A percentile compares a stretch with the other conserved stretches of the same genome.
Conservation (phyloP, 2,113 vertebrate species). For the Bungarus multicinctus region DNA sequence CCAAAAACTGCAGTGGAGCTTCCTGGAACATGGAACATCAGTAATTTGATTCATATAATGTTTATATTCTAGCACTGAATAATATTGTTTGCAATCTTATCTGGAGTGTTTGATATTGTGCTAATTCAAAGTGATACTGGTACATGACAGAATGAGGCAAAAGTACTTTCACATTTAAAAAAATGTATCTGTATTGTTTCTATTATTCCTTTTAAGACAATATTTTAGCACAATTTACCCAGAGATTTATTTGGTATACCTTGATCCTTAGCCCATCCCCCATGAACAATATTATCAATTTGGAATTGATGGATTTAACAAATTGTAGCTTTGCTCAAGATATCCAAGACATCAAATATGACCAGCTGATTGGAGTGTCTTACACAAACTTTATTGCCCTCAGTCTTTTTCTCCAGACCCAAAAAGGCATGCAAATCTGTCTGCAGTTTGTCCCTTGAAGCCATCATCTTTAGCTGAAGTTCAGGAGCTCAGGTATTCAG, state of each 20-base stretch:
- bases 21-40: neutral
- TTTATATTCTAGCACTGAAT: neutral
- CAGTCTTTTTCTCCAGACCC: neutral
- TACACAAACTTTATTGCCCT: neutral
- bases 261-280: neutral
- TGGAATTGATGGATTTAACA: neutral
- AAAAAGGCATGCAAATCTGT: neutral
- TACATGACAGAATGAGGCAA: neutral
- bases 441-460: slow-evolving; percentile 6
- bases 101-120: neutral
- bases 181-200: neutral
- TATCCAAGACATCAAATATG: neutral
- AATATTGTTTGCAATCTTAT: neutral
- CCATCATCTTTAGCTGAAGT: neutral
- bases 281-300: neutral
- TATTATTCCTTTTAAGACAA: neutral
- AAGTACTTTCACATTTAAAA: neutral
- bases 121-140: neutral
- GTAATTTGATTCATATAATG: neutral
- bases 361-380: neutral
- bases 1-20: neutral
- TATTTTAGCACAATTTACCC: neutral
- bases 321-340: neutral
- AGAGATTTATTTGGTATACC: neutral
- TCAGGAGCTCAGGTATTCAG: slow-evolving; percentile 3